Evolutionary conservation across 2,113 vertebrate species (phyloP).

Genomic region (Chunga burmeisteri): DNA sequence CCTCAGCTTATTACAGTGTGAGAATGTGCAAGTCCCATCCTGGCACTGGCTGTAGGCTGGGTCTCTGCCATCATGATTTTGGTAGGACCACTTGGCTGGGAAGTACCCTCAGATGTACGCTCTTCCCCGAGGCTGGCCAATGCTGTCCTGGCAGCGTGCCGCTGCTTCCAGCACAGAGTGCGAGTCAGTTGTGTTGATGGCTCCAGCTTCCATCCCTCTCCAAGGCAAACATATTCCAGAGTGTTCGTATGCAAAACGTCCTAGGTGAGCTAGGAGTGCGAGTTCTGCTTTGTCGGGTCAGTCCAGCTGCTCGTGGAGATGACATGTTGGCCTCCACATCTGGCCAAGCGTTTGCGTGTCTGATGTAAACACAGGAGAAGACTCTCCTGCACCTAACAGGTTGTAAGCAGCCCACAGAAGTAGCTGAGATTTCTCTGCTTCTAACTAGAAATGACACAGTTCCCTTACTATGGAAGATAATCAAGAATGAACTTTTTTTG

Average conservation of each 20-base stretch:
- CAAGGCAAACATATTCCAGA: rapidly evolving
- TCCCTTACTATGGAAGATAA: neutral
- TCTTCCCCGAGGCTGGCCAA: neutral
- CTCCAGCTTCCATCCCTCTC: neutral
- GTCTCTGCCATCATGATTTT: neutral
- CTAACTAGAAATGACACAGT: neutral
- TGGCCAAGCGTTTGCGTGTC: neutral
- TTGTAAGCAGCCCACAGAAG: neutral
- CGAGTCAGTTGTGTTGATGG: rapidly evolving
- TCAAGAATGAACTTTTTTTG: neutral
- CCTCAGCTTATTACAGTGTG: neutral
- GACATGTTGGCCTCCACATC: rapidly evolving
- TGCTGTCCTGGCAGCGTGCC: rapidly evolving
- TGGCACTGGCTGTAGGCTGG: neutral
- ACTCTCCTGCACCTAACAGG: neutral
- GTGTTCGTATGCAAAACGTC: rapidly evolving
- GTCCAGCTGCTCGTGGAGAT: neutral
- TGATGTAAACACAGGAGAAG: neutral
- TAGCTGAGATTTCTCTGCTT: neutral
- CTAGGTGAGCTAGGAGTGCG: neutral
- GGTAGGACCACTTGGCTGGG: neutral
- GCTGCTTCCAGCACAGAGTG: neutral
- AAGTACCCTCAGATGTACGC: neutral
- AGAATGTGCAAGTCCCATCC: neutral
- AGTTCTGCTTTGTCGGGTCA: rapidly evolving